Evolutionary conservation across 2,797 vertebrate species (phyloP), one percentile per base, ranked within the genome.

Genomic region (Microctenopoma stevenorrisi): DNA sequence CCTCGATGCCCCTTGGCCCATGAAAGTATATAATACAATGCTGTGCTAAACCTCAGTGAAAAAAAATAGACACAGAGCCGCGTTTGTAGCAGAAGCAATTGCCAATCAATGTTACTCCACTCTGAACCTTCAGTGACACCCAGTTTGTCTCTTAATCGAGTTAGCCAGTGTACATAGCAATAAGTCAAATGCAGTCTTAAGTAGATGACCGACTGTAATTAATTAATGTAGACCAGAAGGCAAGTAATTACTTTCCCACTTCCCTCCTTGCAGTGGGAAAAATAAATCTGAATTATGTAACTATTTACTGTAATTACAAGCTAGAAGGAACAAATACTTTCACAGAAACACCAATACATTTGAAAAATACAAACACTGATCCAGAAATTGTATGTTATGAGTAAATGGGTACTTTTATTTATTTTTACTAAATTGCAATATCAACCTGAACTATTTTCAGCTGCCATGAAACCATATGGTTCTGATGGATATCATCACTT

Each of bases 111-210:
- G 55, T 64, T 48, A 16, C 30, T 66, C 47, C 46, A 54, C n/a
- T 60, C 26, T 46, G 47, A 59, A 46, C 54, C 42, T 40, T 61
- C 30, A 73, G 18, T 56, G 61, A 79, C 62, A 54, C 48, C 51
- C 53, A 72, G 9, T 78, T 70, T 75, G 53, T 40, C 55, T 74
- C 56, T 56, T 59, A 69, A 64, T 30, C 18, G 66, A 75, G 76
- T 81, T 68, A 76, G 54, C 53, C 38, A 22, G 18, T 10, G 35
- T 16, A 42, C 37, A 55, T 30, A 43, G 60, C 51, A 30, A 40
- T 53, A 54, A 62, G 52, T 70, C 47, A 73, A 68, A 81, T 28
- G 7, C 48, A 46, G 42, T 55, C 63, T 74, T 35, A 58, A 55
- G 46, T 16, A 51, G 42, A 77, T 60, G 74, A 55, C 49, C 63